Base-by-base conservation (phyloP, 64 coral and sea anemone species). In the Pocillopora verrucosa region DNA sequence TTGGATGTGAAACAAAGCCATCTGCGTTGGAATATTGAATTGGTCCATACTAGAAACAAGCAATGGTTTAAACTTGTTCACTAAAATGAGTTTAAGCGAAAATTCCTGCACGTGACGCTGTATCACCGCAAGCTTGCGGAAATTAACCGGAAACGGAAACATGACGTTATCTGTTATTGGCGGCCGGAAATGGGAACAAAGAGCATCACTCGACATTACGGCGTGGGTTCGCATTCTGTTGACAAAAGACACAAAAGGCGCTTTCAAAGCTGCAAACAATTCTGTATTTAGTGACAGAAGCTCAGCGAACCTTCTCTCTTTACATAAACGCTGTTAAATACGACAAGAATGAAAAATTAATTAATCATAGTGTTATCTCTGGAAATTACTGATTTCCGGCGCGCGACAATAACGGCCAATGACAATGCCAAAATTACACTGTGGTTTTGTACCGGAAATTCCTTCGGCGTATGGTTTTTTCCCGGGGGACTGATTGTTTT, bases 211-310 rank as follows among this genome's bases (percentile, higher is more conserved):
- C 82, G 82, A 85, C 82, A 85, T 85, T 14, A 13, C 65, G 82
- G 82, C 82, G 64, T 85, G 36, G 82, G 38, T 11, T 85, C 35
- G 10, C 22, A 11, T 85, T 85, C n/a, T 85, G n/a, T 85, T 85
- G 82, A 85, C 82, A 85, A 85, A 85, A 38, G 62, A 85, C 4
- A 85, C 82, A 85, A 85, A 85, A 85, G 82, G 68, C 68, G 82
- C 82, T 85, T 85, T 85, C 82, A 85, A 72, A 72, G 36, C 17
- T 56, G 65, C 63, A 85, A 85, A 85, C 82, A 85, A 85, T 72
- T 67, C 34, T 85, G 63, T 72, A 72, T 38, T 22, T 56, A 24
- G 34, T 45, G 67, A 70, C 67, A 70, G 67, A 70, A 70, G 19
- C 11, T 2, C 20, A 56, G 63, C 63, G 38, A 72, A 72, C 2